Evolutionary conservation across 1,140 invertebrate species (phyloP).

Genomic region (Hermetia illucens): DNA sequence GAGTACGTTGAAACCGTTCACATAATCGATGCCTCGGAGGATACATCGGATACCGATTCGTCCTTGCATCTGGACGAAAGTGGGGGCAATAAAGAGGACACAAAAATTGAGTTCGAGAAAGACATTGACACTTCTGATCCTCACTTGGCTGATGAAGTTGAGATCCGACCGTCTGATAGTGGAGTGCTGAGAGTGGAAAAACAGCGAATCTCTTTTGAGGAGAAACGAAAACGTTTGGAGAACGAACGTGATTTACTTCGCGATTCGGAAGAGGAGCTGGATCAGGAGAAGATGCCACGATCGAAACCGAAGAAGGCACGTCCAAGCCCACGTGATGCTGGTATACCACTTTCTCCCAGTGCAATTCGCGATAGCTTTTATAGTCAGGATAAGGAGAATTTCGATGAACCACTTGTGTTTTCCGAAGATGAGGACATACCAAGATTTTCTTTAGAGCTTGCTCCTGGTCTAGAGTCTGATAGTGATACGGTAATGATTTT

Average conservation of each 20-base stretch:
- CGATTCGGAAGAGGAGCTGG: slow-evolving; percentile 22
- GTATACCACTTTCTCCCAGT: too few relatives aligned
- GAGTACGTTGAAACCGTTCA: slow-evolving; percentile 29
- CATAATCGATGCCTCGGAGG: slow-evolving; percentile 26
- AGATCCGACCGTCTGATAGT: not conserved
- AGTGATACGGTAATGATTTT: slow-evolving; percentile 29
- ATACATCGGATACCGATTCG: slow-evolving; percentile 17
- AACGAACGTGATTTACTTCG: slow-evolving; percentile 24
- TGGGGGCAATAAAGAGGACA: slow-evolving; percentile 16
- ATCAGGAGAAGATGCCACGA: not conserved
- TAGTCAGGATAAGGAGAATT: slow-evolving; percentile 45
- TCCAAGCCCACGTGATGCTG: too few relatives aligned
- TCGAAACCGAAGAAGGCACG: too few relatives aligned
- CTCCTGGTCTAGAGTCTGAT: slow-evolving; percentile 28
- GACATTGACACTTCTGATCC: slow-evolving; percentile 3
- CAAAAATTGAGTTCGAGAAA: slow-evolving; percentile 7
- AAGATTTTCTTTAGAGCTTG: slow-evolving; percentile 34
- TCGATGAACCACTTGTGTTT: slow-evolving; percentile 47
- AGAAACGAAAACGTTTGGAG: slow-evolving; percentile 23
- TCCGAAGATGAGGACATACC: slow-evolving; percentile 45
- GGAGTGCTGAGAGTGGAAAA: slow-evolving; percentile 20
- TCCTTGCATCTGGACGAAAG: slow-evolving; percentile 17
- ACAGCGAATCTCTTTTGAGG: slow-evolving; percentile 27
- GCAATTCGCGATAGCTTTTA: slow-evolving; percentile 47
- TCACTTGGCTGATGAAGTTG: slow-evolving; percentile 8